Percentiles rank a stretch among this genome's conserved stretches.
These are phyloP conservation scores for Hippolais icterina DNA, from an alignment of 2,113 vertebrate genomes.

Conservation along the genomic window DNA sequence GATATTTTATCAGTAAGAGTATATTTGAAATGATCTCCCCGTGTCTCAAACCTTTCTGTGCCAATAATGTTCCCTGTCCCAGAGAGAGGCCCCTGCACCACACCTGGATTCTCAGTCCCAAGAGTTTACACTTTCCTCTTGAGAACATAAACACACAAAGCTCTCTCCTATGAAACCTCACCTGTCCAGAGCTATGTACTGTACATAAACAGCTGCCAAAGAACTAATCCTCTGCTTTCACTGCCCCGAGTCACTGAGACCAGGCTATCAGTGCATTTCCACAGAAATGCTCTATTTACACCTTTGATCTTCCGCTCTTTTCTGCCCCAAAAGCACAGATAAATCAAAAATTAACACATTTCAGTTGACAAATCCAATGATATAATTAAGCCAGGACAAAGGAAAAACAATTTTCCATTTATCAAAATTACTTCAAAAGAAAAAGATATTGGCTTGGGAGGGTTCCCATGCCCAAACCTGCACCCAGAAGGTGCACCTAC, in stretches of 20 bases:
- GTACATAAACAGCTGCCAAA: conserved; percentile 37
- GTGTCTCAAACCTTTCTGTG: not conserved
- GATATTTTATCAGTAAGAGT: not conserved
- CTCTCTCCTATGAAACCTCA: not conserved
- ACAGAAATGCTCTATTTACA: not conserved
- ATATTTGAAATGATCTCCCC: not conserved
- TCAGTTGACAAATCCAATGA: conserved; percentile 20
- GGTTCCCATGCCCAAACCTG: not conserved
- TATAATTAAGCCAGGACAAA: conserved; percentile 3
- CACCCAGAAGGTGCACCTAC: not conserved
- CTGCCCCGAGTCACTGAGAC: not conserved
- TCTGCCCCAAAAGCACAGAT: not conserved
- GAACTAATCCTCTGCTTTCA: conserved; percentile 24
- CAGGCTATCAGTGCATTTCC: not conserved
- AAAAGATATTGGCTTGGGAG: not conserved
- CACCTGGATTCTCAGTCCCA: not conserved
- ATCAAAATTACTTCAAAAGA: not conserved
- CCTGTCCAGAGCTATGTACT: not conserved
- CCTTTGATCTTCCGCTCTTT: conserved; percentile 13
- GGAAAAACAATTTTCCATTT: conserved; percentile 18
- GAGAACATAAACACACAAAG: conserved; percentile 1
- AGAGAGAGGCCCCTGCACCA: not conserved
- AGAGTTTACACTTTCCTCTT: not conserved
- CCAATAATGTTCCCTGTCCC: not conserved
- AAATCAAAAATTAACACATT: conserved; percentile 13